These are phyloP conservation scores for Phocoena sinus DNA, from an alignment of 2,113 vertebrate species.

Conservation along the genomic window DNA sequence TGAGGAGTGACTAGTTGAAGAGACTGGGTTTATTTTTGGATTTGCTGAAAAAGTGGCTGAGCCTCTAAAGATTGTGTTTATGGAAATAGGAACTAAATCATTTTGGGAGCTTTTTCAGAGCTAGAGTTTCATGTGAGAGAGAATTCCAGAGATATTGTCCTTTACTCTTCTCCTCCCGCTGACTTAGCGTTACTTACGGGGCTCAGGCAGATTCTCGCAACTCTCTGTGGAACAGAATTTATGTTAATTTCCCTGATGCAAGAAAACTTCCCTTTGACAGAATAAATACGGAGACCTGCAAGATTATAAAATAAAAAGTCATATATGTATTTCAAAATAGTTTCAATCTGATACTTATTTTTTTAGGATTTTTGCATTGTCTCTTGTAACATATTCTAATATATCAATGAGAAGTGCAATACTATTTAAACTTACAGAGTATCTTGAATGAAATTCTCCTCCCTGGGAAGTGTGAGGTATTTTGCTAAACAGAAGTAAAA, in stretches of 20 bases:
- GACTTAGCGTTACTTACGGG: neutral
- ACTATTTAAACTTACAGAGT: neutral
- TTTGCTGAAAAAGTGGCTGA: neutral
- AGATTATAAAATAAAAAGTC: conserved; percentile 20
- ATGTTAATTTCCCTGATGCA: conserved; percentile 20
- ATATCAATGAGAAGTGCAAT: neutral
- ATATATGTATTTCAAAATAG: neutral
- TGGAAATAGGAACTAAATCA: conserved; percentile 26
- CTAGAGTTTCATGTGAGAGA: neutral
- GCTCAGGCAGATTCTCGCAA: conserved; percentile 42
- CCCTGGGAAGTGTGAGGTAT: neutral
- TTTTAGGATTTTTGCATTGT: neutral
- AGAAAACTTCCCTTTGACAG: conserved; percentile 45
- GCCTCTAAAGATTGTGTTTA: neutral
- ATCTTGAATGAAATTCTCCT: neutral
- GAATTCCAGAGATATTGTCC: neutral
- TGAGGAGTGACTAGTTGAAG: conserved; percentile 29
- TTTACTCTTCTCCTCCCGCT: neutral
- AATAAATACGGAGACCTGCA: conserved; percentile 28
- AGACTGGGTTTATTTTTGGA: neutral
- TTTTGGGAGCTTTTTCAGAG: neutral
- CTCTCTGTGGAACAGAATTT: conserved; percentile 34
- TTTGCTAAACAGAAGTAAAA: neutral
- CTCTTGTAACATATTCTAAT: neutral
- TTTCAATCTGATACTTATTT: neutral